Evolutionary conservation across 2,888 invertebrate genomes (phyloP).

Genomic region (Uloborus plumipes): DNA sequence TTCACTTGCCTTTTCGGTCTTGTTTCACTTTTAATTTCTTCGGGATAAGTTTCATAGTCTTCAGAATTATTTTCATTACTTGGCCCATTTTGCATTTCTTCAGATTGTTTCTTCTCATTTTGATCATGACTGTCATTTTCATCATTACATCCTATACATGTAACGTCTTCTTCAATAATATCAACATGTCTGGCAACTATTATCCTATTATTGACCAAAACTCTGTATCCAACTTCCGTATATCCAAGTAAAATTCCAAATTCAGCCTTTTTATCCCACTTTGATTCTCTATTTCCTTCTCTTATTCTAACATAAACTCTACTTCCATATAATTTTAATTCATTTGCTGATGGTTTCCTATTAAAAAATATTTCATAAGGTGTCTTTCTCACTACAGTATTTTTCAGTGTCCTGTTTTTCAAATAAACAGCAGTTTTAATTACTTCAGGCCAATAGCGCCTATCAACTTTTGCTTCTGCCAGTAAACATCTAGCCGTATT

Average conservation of each 20-base stretch:
- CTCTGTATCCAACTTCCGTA: no score
- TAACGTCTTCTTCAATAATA: neutral
- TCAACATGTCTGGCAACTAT: conserved; percentile 1
- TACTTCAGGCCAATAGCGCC: conserved; percentile 4
- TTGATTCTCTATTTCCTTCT: no score
- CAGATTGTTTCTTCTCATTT: neutral
- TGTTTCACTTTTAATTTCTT: neutral
- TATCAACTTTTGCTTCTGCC: conserved; percentile 5
- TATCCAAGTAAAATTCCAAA: no score
- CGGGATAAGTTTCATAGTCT: neutral
- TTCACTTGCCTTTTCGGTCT: conserved; percentile 4
- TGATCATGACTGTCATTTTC: neutral
- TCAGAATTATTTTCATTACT: neutral
- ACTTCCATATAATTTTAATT: neutral
- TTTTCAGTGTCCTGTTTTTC: neutral
- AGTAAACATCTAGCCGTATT: neutral
- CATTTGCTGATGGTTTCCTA: neutral
- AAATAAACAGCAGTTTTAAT: neutral
- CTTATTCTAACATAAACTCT: neutral
- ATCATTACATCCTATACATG: neutral
- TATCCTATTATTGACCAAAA: neutral
- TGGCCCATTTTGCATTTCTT: neutral
- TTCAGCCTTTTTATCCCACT: no score
- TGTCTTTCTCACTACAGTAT: conserved; percentile 1
- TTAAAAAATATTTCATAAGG: conserved; percentile 2